phyloP scores from a whole-genome alignment of 2,113 vertebrate genomes.

The Gambusia holbrooki region DNA sequence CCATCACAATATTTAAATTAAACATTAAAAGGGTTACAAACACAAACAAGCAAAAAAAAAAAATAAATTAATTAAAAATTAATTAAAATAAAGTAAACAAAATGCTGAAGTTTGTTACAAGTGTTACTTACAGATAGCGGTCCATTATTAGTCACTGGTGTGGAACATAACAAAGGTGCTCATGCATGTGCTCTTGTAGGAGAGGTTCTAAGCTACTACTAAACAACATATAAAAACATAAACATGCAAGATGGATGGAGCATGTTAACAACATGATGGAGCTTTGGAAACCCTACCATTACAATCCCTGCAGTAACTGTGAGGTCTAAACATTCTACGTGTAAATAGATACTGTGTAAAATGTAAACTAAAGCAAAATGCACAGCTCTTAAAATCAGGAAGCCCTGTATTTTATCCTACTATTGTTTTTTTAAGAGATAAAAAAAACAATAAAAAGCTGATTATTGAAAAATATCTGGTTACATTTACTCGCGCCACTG shows the following conservation, averaged over 20 bases:
- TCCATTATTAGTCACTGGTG: conserved; percentile 65
- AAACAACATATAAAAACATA: conserved; percentile 52
- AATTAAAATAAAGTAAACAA: background rate
- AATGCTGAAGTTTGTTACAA: conserved; percentile 31
- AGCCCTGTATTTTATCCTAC: too few species aligned
- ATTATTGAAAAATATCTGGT: too few species aligned
- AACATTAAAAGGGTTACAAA: background rate
- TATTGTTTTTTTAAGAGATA: too few species aligned
- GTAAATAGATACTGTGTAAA: background rate
- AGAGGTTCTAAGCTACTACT: conserved; percentile 36
- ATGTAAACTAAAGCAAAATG: background rate
- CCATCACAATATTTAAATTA: conserved; percentile 37
- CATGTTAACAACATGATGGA: conserved; percentile 38
- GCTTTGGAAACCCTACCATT: conserved; percentile 43
- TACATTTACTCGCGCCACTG: too few species aligned
- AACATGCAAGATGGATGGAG: conserved; percentile 56
- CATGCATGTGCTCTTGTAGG: conserved; percentile 50
- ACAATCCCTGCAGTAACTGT: conserved; percentile 31
- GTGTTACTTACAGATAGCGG: conserved; percentile 60
- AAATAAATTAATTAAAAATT: background rate
- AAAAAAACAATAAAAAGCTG: too few species aligned
- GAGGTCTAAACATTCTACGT: conserved; percentile 10
- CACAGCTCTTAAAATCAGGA: background rate
- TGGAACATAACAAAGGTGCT: conserved; percentile 44
- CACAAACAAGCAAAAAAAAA: conserved; percentile 15